Base-by-base conservation (phyloP, 2,113 vertebrate species). In the Xenopus laevis region DNA sequence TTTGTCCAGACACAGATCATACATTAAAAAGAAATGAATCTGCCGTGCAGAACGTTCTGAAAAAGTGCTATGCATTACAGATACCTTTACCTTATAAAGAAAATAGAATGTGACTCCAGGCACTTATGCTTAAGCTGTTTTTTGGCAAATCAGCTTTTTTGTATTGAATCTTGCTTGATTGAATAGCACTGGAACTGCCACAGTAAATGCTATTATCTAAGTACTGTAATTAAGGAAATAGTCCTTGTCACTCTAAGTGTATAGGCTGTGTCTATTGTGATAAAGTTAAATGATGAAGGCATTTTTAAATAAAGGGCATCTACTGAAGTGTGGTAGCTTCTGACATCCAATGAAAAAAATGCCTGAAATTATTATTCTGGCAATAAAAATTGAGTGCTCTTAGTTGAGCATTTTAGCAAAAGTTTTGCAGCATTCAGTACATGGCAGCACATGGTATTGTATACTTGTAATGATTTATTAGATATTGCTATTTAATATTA, bases 141-240 rank as follows among this genome's bases (percentile, higher is more conserved):
- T 89, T 89, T 88, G 86, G 83, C 81, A 87, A 89, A 89, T 87
- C 82, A 87, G 79, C 79, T 82, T 85, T 84, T 71, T 86, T 78
- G 80, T 86, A 87, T 89, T 84, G 84, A 86, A 87, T 87, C 86
- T 89, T 79, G 71, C 83, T 82, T 86, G 87, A 89, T 86, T 88
- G 88, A 89, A 89, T 84, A 85, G 79, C 80, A 74, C 74, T 74
- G 79, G 79, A 84, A 79, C 80, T 86, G 84, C 84, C 86, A 85
- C 86, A 83, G 84, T 85, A 87, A 88, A 87, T 86, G 85, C 80
- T 84, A 84, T 88, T 88, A 87, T 90, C 83, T 86, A 79, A 84
- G 82, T 82, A 83, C 73, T 85, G 84, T 86, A 87, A 89, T 89
- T 88, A 86, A 89, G 83, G 82, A 91, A 89, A 86, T 82, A 88